phyloP scores from a whole-genome alignment of 2,797 vertebrate species.

The Macropodus opercularis region DNA sequence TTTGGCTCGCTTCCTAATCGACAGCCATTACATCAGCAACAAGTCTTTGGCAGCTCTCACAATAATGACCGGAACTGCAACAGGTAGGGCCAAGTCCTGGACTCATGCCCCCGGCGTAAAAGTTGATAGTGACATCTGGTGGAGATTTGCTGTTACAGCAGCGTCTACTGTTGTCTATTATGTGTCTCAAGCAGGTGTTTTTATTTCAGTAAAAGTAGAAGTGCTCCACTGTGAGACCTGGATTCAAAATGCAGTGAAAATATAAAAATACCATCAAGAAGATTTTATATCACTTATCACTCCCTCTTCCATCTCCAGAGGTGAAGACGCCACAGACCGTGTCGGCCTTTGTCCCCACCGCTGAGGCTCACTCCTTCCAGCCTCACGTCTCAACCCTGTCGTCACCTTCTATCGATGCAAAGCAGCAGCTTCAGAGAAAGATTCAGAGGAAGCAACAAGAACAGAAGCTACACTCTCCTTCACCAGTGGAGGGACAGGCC shows the following conservation, averaged over 20 bases:
- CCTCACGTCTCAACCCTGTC: slow-evolving; percentile 90
- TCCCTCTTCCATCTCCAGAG: no score
- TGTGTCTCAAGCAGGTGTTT: neutral
- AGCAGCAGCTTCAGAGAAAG: slow-evolving; percentile 98
- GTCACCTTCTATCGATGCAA: slow-evolving; percentile 92
- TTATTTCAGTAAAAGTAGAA: neutral
- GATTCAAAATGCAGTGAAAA: neutral
- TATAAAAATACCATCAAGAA: neutral
- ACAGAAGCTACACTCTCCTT: slow-evolving; percentile 93
- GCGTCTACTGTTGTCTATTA: no score
- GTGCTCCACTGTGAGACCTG: neutral
- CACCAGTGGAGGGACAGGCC: slow-evolving; percentile 85
- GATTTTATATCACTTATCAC: no score
- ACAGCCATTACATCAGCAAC: slow-evolving; percentile 97
- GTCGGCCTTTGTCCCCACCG: slow-evolving; percentile 91
- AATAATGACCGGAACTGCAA: slow-evolving; percentile 90
- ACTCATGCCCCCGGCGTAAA: neutral
- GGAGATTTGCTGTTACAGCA: slow-evolving; percentile 42
- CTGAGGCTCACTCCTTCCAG: slow-evolving; percentile 93
- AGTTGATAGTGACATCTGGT: slow-evolving; percentile 64
- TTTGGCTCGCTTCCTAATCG: slow-evolving; percentile 95
- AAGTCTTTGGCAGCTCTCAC: slow-evolving; percentile 97
- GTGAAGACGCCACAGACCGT: slow-evolving; percentile 86
- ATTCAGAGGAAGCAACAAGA: slow-evolving; percentile 99
- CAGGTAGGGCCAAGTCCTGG: slow-evolving; percentile 81